Conservation (phyloP, 1,140 invertebrate genomes). For the Neotoxoptera formosana region DNA sequence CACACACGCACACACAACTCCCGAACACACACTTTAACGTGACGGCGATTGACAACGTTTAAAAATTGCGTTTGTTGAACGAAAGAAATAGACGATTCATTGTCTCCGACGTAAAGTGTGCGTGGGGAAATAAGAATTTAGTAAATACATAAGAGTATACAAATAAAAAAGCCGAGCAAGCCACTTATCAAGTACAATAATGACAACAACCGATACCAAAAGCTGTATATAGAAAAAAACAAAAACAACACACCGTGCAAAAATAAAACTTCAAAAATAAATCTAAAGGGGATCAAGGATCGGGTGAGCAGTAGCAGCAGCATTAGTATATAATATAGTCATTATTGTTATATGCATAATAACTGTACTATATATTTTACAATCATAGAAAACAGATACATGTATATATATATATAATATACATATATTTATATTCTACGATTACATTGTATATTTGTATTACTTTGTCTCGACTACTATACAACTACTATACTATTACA, state of each 20-base stretch:
- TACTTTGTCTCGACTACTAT: not conserved
- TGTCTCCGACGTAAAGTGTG: slow-evolving; percentile 23
- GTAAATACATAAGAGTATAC: not conserved
- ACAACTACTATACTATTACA: slow-evolving; percentile 9
- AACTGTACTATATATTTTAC: not conserved
- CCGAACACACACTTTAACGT: not conserved
- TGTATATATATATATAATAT: not conserved
- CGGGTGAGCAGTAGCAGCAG: slow-evolving; percentile 33
- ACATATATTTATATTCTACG: not conserved
- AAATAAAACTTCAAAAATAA: slow-evolving; percentile 16
- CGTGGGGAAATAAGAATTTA: not conserved
- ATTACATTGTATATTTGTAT: slow-evolving; percentile 5
- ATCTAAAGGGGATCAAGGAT: not conserved
- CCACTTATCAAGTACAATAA: slow-evolving; percentile 15
- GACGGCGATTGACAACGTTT: not conserved
- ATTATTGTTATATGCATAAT: slow-evolving; percentile 3
- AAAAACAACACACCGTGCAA: slow-evolving; percentile 33
- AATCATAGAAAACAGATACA: not conserved
- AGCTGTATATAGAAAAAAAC: not conserved
- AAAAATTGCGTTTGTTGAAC: not conserved
- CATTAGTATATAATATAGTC: slow-evolving; percentile 22
- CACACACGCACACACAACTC: slow-evolving; percentile 14
- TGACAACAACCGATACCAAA: not conserved
- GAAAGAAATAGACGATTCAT: not conserved
- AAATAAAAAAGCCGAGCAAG: slow-evolving; percentile 46